Conservation (phyloP, 2,888 invertebrate genomes). For the Phytoseiulus persimilis region DNA sequence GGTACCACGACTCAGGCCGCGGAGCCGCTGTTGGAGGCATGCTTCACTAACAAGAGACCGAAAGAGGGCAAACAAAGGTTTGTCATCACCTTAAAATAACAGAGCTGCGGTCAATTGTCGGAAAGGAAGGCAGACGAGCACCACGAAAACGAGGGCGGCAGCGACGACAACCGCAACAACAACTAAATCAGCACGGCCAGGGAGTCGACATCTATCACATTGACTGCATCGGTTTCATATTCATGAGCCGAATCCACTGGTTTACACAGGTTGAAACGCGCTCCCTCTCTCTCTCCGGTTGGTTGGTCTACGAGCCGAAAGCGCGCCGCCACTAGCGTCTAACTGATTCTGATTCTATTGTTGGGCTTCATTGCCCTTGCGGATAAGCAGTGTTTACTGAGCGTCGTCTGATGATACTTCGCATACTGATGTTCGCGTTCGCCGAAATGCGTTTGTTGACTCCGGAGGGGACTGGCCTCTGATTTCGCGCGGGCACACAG, state of each 20-base stretch:
- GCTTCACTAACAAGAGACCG: neutral
- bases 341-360: neutral
- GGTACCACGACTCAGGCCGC: neutral
- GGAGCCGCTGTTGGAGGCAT: neutral
- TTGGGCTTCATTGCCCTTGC: neutral
- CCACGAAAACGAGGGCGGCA: neutral
- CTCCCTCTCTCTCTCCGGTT: neutral
- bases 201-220: neutral
- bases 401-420: neutral
- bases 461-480: neutral
- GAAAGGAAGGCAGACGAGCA: neutral
- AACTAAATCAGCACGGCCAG: neutral
- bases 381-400: constrained; percentile 5
- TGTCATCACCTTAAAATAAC: neutral
- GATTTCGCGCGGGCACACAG: neutral
- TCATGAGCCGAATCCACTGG: neutral
- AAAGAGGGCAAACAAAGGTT: neutral
- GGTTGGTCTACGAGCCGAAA: neutral
- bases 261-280: neutral
- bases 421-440: constrained; percentile 5
- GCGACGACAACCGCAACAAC: neutral
- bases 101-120: neutral
- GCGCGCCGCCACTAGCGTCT: neutral
- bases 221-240: neutral
- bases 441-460: constrained; percentile 5